phyloP scores from a whole-genome alignment of 2,797 vertebrate genomes.

The Cynodonichthys magdalenae region DNA sequence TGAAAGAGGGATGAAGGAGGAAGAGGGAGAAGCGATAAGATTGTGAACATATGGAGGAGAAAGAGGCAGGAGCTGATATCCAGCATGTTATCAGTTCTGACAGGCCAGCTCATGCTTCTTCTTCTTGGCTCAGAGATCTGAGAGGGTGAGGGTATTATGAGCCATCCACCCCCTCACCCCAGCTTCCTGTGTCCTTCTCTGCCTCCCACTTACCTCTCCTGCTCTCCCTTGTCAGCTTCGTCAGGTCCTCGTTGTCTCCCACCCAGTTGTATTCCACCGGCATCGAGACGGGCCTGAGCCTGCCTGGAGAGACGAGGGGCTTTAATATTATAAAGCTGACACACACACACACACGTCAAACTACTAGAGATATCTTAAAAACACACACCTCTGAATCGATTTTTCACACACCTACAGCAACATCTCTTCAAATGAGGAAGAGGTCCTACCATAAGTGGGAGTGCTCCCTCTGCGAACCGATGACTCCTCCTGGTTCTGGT shows the following conservation, averaged over 20 bases:
- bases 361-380: constrained; percentile 29
- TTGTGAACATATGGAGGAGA: constrained; percentile 63
- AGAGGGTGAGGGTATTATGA: constrained; percentile 74
- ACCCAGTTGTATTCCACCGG: constrained; percentile 99
- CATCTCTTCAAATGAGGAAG: constrained; percentile 2
- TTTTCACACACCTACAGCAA: constrained; percentile 20
- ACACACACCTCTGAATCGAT: constrained; percentile 13
- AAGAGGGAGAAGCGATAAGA: constrained; percentile 36
- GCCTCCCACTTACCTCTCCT: constrained; percentile 86
- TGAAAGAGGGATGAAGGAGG: constrained; percentile 31
- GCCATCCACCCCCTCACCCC: constrained; percentile 77
- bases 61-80: constrained; percentile 59
- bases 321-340: constrained; percentile 52
- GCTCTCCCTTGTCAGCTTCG: constrained; percentile 96
- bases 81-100: constrained; percentile 72
- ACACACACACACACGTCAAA: constrained; percentile 32
- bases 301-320: constrained; percentile 83
- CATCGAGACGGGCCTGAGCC: constrained; percentile 98
- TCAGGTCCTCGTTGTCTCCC: constrained; percentile 96
- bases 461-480: constrained; percentile 93
- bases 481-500: constrained; percentile 91
- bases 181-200: constrained; percentile 86
- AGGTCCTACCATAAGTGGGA: constrained; percentile 90
- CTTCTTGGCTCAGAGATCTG: constrained; percentile 69
- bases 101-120: constrained; percentile 69